Base-by-base conservation (phyloP, 2,888 invertebrate species). In the Ariolimax columbianus region DNA sequence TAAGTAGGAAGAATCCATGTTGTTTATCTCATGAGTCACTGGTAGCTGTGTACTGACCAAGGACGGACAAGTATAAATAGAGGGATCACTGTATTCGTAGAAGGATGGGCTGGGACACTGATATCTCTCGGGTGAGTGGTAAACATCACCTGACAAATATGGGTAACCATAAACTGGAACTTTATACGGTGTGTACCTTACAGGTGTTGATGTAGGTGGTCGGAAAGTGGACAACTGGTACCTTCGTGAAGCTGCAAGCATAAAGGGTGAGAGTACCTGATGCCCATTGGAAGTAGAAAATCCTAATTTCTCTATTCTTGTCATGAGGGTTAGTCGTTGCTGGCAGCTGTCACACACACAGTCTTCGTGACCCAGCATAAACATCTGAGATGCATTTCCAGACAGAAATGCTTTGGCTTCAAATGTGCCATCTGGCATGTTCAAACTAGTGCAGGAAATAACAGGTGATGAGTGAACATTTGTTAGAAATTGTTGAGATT, bases 341-440 rank as follows among this genome's bases (percentile, higher is more conserved):
- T 68, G 30, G 36, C 83, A 83, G 26, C 77, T 75, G 66, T 83
- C 83, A 43, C 83, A 83, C 6, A 43, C n/a, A 36, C 82, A 82
- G 4, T 38, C 63, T 59, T 82, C 75, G 0, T n/a, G 7, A 43
- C 72, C 81, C 40, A 68, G 30, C 70, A 81, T 70, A 17, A 70
- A 19, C 70, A 81, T 81, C 79, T 79, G 79, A 66, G 79, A 6
- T 23, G 55, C 33, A 55, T 23, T 77, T 23, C 51, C 26, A 55
- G 77, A 51, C 51, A 55, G 11, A 55, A 11, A 3, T 36, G 26
- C 33, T 33, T 77, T 77, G 26, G 55, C 23, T 33, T 77, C 77
- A 33, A 47, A 77, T 9, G 47, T n/a, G 51, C 77, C 33, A 30
- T 26, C 30, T 4, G 47, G 19, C 11, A 47, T 36, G 19, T 30